Evolutionary conservation across 2,888 invertebrate genomes (phyloP).

Genomic region (Eucera pruinosa): DNA sequence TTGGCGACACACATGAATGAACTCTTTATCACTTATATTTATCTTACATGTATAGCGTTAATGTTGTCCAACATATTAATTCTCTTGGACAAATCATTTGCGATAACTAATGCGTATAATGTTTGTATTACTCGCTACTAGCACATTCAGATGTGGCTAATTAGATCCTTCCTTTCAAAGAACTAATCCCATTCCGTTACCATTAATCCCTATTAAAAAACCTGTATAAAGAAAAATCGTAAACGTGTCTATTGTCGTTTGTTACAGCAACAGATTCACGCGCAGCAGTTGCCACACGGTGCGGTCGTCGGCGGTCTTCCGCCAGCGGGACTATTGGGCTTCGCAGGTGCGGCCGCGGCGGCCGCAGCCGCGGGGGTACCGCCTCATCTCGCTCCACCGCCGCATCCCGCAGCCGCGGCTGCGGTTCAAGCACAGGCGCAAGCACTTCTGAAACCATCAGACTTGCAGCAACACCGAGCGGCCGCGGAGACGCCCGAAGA

Average conservation of each 20-base stretch:
- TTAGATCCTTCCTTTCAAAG: too few relatives aligned
- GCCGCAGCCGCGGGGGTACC: slow-evolving; percentile 84
- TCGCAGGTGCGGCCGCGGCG: slow-evolving; percentile 85
- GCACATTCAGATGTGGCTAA: too few relatives aligned
- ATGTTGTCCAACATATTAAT: too few relatives aligned
- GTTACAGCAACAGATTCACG: slow-evolving; percentile 94
- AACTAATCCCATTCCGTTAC: too few relatives aligned
- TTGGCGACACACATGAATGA: background rate
- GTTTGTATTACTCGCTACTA: too few relatives aligned
- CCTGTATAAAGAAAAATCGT: background rate
- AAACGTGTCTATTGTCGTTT: slow-evolving; percentile 31
- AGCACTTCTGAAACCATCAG: slow-evolving; percentile 84
- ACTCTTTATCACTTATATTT: background rate
- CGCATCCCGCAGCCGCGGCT: slow-evolving; percentile 85
- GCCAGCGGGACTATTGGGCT: slow-evolving; percentile 85
- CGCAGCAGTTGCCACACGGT: slow-evolving; percentile 91
- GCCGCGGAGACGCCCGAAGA: slow-evolving; percentile 85
- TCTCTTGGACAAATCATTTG: too few relatives aligned
- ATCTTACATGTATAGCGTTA: too few relatives aligned
- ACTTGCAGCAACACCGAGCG: slow-evolving; percentile 83
- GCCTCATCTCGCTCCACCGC: slow-evolving; percentile 86
- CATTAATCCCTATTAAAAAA: too few relatives aligned
- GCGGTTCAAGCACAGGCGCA: slow-evolving; percentile 83
- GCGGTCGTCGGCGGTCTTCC: slow-evolving; percentile 85
- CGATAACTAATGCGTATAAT: too few relatives aligned